Evolutionary conservation across 1,140 invertebrate species (phyloP).

Genomic region (Eupristina koningsbergeri): DNA sequence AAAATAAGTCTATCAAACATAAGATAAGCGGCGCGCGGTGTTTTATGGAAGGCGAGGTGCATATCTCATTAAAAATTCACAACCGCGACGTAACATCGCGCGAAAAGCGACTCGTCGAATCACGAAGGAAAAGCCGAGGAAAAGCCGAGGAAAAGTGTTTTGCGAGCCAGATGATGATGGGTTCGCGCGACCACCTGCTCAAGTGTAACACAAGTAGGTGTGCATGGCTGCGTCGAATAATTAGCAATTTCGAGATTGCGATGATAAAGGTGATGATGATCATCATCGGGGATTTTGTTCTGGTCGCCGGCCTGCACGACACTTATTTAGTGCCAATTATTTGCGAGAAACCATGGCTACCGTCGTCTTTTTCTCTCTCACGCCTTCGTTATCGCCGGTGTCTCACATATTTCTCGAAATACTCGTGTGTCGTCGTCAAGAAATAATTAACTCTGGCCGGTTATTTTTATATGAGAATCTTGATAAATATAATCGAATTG

Average conservation of each 20-base stretch:
- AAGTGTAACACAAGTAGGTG: slow-evolving; percentile 67
- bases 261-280: too few species aligned
- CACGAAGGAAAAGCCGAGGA: not conserved
- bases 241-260: not conserved
- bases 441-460: too few species aligned
- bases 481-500: too few species aligned
- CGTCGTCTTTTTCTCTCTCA: too few species aligned
- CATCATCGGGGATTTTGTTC: too few species aligned
- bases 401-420: too few species aligned
- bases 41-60: not conserved
- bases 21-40: not conserved
- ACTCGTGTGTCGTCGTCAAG: too few species aligned
- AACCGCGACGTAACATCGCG: not conserved
- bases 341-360: not conserved
- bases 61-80: not conserved
- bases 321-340: not conserved
- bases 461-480: too few species aligned
- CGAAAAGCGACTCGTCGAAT: not conserved
- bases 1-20: not conserved
- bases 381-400: not conserved
- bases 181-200: slow-evolving; percentile 60
- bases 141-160: slow-evolving; percentile 39
- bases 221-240: slow-evolving; percentile 61
- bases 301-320: not conserved
- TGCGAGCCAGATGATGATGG: slow-evolving; percentile 2